Conservation (phyloP, 2,888 invertebrate genomes). For the Cryptocephalus primarius region DNA sequence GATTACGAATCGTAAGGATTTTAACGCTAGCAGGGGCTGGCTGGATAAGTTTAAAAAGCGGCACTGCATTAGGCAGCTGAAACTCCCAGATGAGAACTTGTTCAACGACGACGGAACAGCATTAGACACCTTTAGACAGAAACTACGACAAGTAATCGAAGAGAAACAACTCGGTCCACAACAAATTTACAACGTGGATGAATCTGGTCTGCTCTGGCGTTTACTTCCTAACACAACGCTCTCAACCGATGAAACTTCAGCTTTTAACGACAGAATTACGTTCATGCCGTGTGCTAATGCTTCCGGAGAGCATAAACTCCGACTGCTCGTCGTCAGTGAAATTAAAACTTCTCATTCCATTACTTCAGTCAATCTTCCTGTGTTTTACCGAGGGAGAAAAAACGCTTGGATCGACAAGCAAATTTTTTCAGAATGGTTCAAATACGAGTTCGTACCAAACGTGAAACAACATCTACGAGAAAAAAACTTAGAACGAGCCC, state of each 20-base stretch:
- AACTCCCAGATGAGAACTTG: constrained; percentile 14
- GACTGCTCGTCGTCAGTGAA: neutral
- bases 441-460: neutral
- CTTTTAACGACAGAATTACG: neutral
- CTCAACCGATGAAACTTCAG: too few species aligned
- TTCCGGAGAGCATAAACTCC: neutral
- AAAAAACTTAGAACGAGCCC: neutral
- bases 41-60: constrained; percentile 15
- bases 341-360: neutral
- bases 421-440: neutral
- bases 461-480: neutral
- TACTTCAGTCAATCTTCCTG: neutral
- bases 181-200: constrained; percentile 17
- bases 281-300: neutral
- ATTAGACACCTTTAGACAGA: constrained; percentile 8
- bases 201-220: constrained; percentile 13
- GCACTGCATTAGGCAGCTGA: constrained; percentile 13
- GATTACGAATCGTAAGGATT: constrained; percentile 10
- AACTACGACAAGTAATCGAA: constrained; percentile 3
- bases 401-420: neutral
- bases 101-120: constrained; percentile 9
- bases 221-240: constrained; percentile 9
- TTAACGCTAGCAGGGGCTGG: constrained; percentile 15
- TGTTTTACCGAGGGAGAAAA: neutral
- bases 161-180: constrained; percentile 7